A percentile compares a stretch with the other conserved stretches of the same genome.
Evolutionary conservation across 1,140 invertebrate species (phyloP).

Genomic region (Vanessa tameamea): DNA sequence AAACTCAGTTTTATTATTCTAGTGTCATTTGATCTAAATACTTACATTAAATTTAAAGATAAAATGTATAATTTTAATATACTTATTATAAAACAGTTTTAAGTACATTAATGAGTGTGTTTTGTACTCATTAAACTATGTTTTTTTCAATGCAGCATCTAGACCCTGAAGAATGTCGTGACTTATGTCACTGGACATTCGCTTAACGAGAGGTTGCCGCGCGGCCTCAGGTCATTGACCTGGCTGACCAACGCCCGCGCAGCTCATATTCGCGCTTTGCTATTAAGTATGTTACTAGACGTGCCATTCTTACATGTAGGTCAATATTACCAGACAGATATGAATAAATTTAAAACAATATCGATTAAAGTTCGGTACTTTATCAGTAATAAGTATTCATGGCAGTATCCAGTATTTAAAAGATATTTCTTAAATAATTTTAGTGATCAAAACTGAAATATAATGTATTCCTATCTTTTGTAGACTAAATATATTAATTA

Average conservation of each 20-base stretch:
- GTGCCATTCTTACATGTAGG: constrained; percentile 12
- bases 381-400: no score
- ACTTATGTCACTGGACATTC: constrained; percentile 47
- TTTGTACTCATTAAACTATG: neutral
- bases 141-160: constrained; percentile 8
- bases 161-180: constrained; percentile 37
- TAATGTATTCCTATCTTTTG: neutral
- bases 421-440: neutral
- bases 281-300: constrained; percentile 17
- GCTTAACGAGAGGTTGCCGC: constrained; percentile 60
- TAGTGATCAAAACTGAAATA: neutral
- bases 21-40: no score
- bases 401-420: neutral
- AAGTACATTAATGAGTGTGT: no score
- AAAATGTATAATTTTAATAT: no score
- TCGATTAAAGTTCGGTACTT: neutral
- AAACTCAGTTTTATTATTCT: no score
- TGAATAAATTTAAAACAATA: neutral
- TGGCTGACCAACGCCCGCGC: constrained; percentile 69
- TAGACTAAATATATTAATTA: no score
- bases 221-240: constrained; percentile 60
- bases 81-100: no score
- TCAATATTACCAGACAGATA: constrained; percentile 14
- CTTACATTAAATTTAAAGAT: no score
- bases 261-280: constrained; percentile 58